Percentiles rank a stretch among this genome's conserved stretches.
Conservation (phyloP, 2,888 invertebrate genomes). For the Tenodera sinensis region DNA sequence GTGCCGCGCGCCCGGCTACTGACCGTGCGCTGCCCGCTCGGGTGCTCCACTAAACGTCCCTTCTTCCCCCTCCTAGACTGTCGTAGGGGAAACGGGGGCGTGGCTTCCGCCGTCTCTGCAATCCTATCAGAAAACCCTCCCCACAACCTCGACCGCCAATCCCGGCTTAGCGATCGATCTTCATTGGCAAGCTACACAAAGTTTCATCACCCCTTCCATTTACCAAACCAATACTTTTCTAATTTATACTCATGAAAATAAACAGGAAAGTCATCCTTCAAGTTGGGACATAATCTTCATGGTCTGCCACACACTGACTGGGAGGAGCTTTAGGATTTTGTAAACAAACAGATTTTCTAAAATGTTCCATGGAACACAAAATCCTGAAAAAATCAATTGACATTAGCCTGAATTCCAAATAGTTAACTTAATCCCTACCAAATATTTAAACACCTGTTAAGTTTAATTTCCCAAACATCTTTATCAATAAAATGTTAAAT, state of each 20-base stretch:
- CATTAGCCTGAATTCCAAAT: no score
- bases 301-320: background rate
- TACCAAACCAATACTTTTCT: background rate
- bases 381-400: no score
- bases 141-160: conserved; percentile 17
- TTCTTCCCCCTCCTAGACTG: background rate
- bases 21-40: background rate
- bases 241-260: background rate
- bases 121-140: conserved; percentile 21
- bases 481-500: no score
- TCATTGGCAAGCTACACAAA: conserved; percentile 5
- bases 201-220: background rate
- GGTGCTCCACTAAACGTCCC: background rate
- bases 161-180: conserved; percentile 7
- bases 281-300: background rate
- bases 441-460: no score
- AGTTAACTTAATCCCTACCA: no score
- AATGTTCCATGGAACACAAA: no score
- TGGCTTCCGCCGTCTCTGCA: conserved; percentile 8
- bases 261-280: background rate
- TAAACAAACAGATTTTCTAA: no score
- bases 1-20: background rate
- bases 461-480: no score
- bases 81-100: conserved; percentile 10
- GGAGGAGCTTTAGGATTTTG: no score